These are phyloP conservation scores for Drosophila imparisetae DNA, from an alignment of 2,888 invertebrate species.

Conservation along the genomic window DNA sequence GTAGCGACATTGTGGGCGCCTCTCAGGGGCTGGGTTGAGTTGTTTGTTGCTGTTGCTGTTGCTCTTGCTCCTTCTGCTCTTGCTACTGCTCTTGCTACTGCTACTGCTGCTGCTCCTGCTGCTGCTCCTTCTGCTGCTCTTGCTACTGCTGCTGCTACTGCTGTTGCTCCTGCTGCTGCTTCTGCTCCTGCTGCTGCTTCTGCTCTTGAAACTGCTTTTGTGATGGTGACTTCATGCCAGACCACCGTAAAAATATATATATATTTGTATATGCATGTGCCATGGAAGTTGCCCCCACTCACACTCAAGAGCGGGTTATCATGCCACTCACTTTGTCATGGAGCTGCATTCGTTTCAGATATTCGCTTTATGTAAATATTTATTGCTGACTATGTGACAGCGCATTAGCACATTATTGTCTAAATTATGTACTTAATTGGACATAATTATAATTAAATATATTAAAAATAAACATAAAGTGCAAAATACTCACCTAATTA, in stretches of 20 bases:
- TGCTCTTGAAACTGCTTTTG: conserved; percentile 3
- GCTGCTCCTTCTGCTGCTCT: too few species aligned
- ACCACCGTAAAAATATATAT: neutral
- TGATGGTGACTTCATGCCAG: conserved; percentile 14
- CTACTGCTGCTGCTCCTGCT: neutral
- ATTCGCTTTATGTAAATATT: conserved; percentile 19
- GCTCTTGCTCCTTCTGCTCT: neutral
- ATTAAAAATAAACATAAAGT: neutral
- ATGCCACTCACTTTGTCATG: conserved; percentile 44
- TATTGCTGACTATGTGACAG: conserved; percentile 16
- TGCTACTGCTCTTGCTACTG: too few species aligned
- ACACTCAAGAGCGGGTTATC: conserved; percentile 25
- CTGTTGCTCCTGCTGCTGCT: neutral
- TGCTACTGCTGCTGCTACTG: neutral
- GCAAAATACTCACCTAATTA: neutral
- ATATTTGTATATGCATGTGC: conserved; percentile 15
- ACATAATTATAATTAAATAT: neutral
- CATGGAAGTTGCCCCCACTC: conserved; percentile 8
- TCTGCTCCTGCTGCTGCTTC: neutral
- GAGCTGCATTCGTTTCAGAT: conserved; percentile 33
- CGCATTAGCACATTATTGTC: neutral
- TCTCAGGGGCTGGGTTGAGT: conserved; percentile 9
- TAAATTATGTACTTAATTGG: neutral
- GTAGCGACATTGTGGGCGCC: conserved; percentile 61
- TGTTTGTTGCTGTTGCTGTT: conserved; percentile 13